Conservation (phyloP, 2,888 invertebrate genomes). For the Morinoia aosen region DNA sequence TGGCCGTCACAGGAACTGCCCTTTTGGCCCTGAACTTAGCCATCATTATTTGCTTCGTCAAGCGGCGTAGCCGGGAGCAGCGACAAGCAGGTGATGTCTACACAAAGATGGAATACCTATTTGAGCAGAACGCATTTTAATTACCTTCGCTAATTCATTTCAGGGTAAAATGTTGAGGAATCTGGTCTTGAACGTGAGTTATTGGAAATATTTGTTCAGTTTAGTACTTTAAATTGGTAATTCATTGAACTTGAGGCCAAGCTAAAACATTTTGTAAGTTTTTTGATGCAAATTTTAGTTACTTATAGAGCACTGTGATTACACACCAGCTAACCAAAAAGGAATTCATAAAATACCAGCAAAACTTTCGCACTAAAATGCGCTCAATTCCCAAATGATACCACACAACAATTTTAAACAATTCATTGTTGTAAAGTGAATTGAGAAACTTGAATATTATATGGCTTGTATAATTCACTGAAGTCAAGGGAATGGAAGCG, state of each 20-base stretch:
- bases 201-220: background rate
- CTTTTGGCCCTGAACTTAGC: conserved; percentile 89
- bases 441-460: too few relatives aligned
- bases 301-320: background rate
- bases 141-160: background rate
- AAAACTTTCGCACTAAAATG: background rate
- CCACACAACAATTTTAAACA: background rate
- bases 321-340: background rate
- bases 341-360: background rate
- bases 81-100: conserved; percentile 50
- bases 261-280: background rate
- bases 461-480: background rate
- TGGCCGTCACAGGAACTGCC: conserved; percentile 87
- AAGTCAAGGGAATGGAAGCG: background rate
- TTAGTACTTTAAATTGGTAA: background rate
- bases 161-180: background rate
- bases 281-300: background rate
- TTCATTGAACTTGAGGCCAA: background rate
- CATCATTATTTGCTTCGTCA: conserved; percentile 90
- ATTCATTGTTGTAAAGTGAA: background rate
- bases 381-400: background rate
- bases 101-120: background rate
- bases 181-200: background rate
- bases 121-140: background rate
- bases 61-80: conserved; percentile 73